Evolutionary conservation across 2,113 vertebrate genomes (phyloP), one percentile per base, ranked within the genome.

Genomic region (Lipotes vexillifer): DNA sequence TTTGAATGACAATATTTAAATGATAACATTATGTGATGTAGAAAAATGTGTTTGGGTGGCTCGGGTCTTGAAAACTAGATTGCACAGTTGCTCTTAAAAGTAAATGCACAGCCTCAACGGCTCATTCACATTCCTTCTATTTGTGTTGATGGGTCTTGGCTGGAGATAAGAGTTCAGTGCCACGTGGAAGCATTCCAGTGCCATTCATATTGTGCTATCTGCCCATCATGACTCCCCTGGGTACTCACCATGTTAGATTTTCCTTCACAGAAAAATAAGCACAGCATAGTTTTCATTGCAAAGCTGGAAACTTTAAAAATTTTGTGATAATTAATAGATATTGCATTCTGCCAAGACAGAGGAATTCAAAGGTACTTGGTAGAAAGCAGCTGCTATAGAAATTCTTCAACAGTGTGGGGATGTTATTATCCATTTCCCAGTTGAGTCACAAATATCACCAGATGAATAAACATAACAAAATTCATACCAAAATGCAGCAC

Each of bases 1-100:
- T 81, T 96, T 87, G 87, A 98, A 98, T 55, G 97, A 46, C 97
- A 98, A 98, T 97, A 78, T 97, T 97, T 90, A 98, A 97, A 98
- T 88, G 59, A 88, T 90, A 98, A 94, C 97, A 97, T 98, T 93
- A 97, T 93, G 95, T 93, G 97, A 97, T 72, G 80, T 31, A 97
- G 97, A 96, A 98, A 98, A 98, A 98, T 97, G 96, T 41, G 66
- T 97, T 94, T 82, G 63, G 71, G 90, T 87, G 98, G 97, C 88
- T 88, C 6, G 36, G 66, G 72, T 80, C 46, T 55, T 96, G 98
- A 97, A 93, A 85, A 98, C 63, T 87, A 95, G 89, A 97, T 96
- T 94, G 87, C 69, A 82, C 55, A 81, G 78, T 84, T 94, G 82
- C 92, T 96, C 57, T 98, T 88, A 96, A 82, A 85, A 97, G 96